Percentiles rank a stretch among this genome's conserved stretches.
Evolutionary conservation across 2,797 vertebrate genomes (phyloP).

Genomic region (Masticophis lateralis): DNA sequence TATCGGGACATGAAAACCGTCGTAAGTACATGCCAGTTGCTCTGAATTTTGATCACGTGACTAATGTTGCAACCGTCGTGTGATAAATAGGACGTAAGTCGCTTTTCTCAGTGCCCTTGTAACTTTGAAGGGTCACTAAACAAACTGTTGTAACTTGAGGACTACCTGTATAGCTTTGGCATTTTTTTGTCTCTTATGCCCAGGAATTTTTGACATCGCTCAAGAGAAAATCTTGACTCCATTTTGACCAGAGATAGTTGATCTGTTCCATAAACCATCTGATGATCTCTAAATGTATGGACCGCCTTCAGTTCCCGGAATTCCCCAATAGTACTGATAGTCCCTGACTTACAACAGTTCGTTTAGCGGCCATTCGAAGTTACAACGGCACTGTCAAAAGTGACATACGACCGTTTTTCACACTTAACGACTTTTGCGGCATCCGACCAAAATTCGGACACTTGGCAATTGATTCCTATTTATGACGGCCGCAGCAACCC

Average conservation of each 20-base stretch:
- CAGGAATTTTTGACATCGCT: not conserved
- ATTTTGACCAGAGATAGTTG: not conserved
- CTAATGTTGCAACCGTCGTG: too few species aligned
- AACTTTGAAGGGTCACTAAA: too few species aligned
- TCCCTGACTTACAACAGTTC: too few species aligned
- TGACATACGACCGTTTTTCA: not conserved
- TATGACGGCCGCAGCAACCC: not conserved
- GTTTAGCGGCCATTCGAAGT: not conserved
- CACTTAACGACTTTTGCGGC: too few species aligned
- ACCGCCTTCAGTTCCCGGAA: not conserved
- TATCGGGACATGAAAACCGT: too few species aligned
- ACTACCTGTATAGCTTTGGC: not conserved
- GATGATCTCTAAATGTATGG: not conserved
- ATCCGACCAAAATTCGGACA: not conserved
- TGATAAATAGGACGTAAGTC: too few species aligned
- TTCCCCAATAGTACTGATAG: not conserved
- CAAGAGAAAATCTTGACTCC: not conserved
- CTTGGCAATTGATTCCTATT: not conserved
- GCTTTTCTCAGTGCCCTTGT: too few species aligned
- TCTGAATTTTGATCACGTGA: too few species aligned
- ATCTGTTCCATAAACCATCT: not conserved
- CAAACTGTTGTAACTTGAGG: too few species aligned
- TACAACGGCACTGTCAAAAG: not conserved
- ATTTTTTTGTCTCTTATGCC: not conserved
- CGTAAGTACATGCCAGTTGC: too few species aligned